Evolutionary conservation across 2,888 invertebrate species (phyloP).

Genomic region (Napeogenes inachia): DNA sequence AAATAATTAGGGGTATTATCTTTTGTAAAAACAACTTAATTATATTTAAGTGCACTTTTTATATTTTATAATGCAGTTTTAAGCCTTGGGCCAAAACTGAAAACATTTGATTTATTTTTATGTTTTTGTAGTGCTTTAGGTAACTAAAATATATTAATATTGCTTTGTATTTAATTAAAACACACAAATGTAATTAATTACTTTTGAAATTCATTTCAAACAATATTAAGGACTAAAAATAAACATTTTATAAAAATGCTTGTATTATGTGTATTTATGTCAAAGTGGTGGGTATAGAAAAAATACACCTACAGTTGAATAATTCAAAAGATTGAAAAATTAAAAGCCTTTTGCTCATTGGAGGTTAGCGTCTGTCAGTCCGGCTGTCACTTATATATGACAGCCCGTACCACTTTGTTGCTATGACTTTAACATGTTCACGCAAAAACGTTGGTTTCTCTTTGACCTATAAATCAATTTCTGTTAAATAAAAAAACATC

Average conservation of each 20-base stretch:
- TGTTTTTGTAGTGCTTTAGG: no score
- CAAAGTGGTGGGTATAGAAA: conserved; percentile 35
- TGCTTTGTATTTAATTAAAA: no score
- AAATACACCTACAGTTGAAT: conserved; percentile 50
- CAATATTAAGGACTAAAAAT: conserved; percentile 33
- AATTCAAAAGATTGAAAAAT: conserved; percentile 59
- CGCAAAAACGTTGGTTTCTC: conserved; percentile 10
- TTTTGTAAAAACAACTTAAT: no score
- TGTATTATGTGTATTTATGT: neutral
- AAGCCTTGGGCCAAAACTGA: no score
- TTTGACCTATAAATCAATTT: neutral
- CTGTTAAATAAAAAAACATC: neutral
- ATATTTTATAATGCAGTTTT: no score
- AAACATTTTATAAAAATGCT: conserved; percentile 5
- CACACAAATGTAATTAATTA: no score
- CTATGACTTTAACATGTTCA: conserved; percentile 22
- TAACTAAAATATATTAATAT: no score
- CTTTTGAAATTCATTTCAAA: no score
- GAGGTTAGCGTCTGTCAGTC: conserved; percentile 54
- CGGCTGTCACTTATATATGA: conserved; percentile 65
- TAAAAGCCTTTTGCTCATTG: conserved; percentile 52
- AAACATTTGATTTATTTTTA: no score
- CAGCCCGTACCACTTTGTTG: conserved; percentile 35
- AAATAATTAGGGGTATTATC: no score
- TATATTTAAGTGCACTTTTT: no score